A percentile compares a stretch with the other conserved stretches of the same genome.
Evolutionary conservation across 2,113 vertebrate species (phyloP).

Genomic region (Ptychochromis oligacanthus): DNA sequence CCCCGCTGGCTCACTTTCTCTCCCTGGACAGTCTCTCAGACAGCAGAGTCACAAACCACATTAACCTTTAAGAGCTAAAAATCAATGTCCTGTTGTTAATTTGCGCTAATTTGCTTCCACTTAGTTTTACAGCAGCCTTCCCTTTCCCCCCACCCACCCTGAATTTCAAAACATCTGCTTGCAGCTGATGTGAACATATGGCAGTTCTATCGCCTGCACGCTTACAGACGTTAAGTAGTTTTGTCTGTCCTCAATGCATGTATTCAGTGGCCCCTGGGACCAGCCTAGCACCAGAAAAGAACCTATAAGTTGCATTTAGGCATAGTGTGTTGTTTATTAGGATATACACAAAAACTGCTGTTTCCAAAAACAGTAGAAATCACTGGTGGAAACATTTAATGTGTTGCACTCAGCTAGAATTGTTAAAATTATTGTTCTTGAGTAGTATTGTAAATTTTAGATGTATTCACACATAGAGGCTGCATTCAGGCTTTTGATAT

Average conservation of each 20-base stretch:
- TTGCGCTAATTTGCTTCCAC: constrained; percentile 84
- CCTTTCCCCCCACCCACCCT: background rate
- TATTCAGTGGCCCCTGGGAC: background rate
- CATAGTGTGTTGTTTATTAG: background rate
- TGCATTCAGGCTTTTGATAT: too few species aligned
- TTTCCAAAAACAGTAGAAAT: too few species aligned
- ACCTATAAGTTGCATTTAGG: background rate
- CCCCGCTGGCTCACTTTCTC: background rate
- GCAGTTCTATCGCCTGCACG: background rate
- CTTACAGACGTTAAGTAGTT: constrained; percentile 27
- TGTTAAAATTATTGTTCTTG: too few species aligned
- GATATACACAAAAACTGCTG: background rate
- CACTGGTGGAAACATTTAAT: too few species aligned
- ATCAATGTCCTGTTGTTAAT: constrained; percentile 87
- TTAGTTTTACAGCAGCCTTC: constrained; percentile 71
- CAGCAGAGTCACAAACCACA: constrained; percentile 70
- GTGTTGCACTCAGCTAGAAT: too few species aligned
- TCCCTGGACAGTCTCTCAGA: constrained; percentile 44
- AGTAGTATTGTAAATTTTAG: too few species aligned
- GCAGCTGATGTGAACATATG: constrained; percentile 37
- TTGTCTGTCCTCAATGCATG: background rate
- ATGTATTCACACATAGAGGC: too few species aligned
- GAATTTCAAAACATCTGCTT: constrained; percentile 42
- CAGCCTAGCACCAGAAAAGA: background rate
- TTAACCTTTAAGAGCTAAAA: constrained; percentile 85